These are phyloP conservation scores for Chondrosia reniformis DNA, from an alignment of 37 sponge, comb jelly and placozoan species.

Conservation along the genomic window DNA sequence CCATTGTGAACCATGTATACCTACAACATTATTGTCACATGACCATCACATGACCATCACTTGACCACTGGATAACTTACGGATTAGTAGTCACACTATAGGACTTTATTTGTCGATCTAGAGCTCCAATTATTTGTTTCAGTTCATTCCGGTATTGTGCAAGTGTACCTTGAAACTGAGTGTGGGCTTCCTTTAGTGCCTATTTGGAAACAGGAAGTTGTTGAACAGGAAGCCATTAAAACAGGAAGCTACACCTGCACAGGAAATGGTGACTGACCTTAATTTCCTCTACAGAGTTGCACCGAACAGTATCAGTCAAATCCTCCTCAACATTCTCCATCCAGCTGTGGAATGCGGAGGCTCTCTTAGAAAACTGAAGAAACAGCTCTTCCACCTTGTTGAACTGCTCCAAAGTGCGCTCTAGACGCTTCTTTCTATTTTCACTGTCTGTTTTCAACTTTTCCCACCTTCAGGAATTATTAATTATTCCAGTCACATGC, in stretches of 20 bases:
- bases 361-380: slow-evolving; percentile 88
- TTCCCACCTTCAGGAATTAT: slow-evolving; percentile 65
- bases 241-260: neutral
- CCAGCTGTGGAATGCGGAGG: slow-evolving; percentile 89
- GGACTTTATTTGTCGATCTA: slow-evolving; percentile 85
- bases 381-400: slow-evolving; percentile 90
- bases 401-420: slow-evolving; percentile 75
- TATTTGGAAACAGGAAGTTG: neutral
- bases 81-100: slow-evolving; percentile 88
- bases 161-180: slow-evolving; percentile 72
- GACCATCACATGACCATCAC: slow-evolving; percentile 3
- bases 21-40: slow-evolving; percentile 23
- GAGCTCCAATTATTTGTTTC: slow-evolving; percentile 73
- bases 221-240: neutral
- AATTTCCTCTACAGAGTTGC: slow-evolving; percentile 88
- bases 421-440: slow-evolving; percentile 56
- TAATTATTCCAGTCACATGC: neutral
- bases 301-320: slow-evolving; percentile 89
- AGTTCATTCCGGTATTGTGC: slow-evolving; percentile 54
- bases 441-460: slow-evolving; percentile 66
- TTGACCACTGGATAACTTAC: slow-evolving; percentile 35
- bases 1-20: slow-evolving; percentile 98
- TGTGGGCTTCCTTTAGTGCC: slow-evolving; percentile 69
- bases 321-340: slow-evolving; percentile 93
- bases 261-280: slow-evolving; percentile 33